phyloP scores from a whole-genome alignment of 2,888 invertebrate species.

The Spialia ferax region DNA sequence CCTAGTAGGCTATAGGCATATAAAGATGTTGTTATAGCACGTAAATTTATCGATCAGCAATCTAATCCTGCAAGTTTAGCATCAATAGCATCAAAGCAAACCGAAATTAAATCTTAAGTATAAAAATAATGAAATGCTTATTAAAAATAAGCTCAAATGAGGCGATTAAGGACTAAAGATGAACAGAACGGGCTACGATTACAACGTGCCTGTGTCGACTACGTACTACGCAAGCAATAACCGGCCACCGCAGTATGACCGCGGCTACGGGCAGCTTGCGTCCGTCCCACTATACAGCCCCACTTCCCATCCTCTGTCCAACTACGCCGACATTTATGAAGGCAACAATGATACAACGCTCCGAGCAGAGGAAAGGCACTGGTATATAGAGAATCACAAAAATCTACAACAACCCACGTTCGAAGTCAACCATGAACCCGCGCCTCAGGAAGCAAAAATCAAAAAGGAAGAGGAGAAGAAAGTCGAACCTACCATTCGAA shows the following conservation, averaged over 20 bases:
- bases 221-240: conserved; percentile 78
- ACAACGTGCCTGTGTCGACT: conserved; percentile 80
- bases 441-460: conserved; percentile 80
- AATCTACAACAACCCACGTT: conserved; percentile 75
- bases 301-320: conserved; percentile 77
- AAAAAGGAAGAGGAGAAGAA: conserved; percentile 83
- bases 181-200: conserved; percentile 85
- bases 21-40: too few relatives aligned
- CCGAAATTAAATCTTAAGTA: conserved; percentile 19
- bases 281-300: conserved; percentile 77
- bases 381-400: conserved; percentile 85
- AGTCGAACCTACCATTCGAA: conserved; percentile 62
- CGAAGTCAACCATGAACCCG: conserved; percentile 68
- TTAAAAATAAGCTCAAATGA: conserved; percentile 78
- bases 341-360: conserved; percentile 84
- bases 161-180: conserved; percentile 79
- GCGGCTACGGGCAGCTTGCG: conserved; percentile 76
- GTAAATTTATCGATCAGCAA: neutral
- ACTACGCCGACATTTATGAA: conserved; percentile 83
- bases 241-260: conserved; percentile 81
- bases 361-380: conserved; percentile 81
- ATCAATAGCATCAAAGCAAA: conserved; percentile 38
- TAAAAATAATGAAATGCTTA: conserved; percentile 34
- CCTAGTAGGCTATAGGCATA: conserved; percentile 6
- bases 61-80: conserved; percentile 21